Evolutionary conservation across 1,140 invertebrate genomes (phyloP).

Genomic region (Pygmarrhopalites habei): DNA sequence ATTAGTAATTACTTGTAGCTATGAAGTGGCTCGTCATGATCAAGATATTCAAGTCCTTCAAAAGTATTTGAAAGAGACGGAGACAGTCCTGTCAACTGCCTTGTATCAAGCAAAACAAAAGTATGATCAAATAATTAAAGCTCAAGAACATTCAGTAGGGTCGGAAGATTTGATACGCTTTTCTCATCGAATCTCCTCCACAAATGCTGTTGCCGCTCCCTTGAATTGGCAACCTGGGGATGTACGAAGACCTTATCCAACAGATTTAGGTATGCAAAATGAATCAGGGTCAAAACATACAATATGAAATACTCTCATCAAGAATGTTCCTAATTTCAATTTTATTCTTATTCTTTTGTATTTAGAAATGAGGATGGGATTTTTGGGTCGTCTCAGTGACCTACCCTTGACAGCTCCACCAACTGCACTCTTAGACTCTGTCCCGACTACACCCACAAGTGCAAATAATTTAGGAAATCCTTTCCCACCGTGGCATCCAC

Average conservation of each 20-base stretch:
- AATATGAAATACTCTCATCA: too few relatives aligned
- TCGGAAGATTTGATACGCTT: constrained; percentile 90
- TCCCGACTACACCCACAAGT: constrained; percentile 15
- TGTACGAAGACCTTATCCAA: constrained; percentile 87
- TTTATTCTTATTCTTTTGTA: too few relatives aligned
- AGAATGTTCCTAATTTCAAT: too few relatives aligned
- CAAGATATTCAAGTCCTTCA: constrained; percentile 85
- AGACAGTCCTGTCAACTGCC: constrained; percentile 66
- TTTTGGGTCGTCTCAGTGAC: constrained; percentile 66
- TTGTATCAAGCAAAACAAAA: constrained; percentile 89
- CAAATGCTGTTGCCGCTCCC: constrained; percentile 93
- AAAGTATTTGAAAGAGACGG: constrained; percentile 85
- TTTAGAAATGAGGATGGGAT: constrained; percentile 65
- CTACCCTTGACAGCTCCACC: constrained; percentile 53
- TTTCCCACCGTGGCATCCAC: constrained; percentile 27
- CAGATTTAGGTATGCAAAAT: constrained; percentile 59
- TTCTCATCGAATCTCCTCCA: constrained; percentile 92
- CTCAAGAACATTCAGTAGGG: constrained; percentile 70
- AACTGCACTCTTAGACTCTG: constrained; percentile 16
- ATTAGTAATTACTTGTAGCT: too few relatives aligned
- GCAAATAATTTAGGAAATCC: constrained; percentile 27
- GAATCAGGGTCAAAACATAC: too few relatives aligned
- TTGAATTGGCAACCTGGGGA: constrained; percentile 94
- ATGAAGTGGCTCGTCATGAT: constrained; percentile 87
- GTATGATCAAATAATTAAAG: constrained; percentile 68